Percentiles rank a stretch among this genome's conserved stretches.
phyloP scores from a whole-genome alignment of 2,888 invertebrate genomes.

The Aspidiotus rigidus region DNA sequence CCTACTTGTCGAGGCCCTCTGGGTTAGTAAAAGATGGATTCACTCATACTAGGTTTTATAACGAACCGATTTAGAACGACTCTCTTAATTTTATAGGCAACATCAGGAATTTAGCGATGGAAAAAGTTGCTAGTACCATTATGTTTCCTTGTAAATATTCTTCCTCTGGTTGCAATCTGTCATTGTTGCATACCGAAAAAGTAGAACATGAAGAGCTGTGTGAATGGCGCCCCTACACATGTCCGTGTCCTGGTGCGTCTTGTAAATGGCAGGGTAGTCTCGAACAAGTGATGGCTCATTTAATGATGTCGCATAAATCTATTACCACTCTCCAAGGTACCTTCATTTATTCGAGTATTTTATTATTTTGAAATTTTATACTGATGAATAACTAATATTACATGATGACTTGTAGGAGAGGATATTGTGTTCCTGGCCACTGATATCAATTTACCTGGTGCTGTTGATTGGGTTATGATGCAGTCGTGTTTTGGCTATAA shows the following conservation, averaged over 20 bases:
- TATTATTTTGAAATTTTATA: neutral
- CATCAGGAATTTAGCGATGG: slow-evolving; percentile 98
- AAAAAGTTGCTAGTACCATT: slow-evolving; percentile 96
- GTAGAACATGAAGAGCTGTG: slow-evolving; percentile 97
- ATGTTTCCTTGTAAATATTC: slow-evolving; percentile 99
- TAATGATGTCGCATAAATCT: slow-evolving; percentile 94
- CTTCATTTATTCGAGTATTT: slow-evolving; percentile 7
- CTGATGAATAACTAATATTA: neutral
- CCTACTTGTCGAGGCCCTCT: slow-evolving; percentile 96
- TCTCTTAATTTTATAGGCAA: slow-evolving; percentile 53
- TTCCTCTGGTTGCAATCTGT: slow-evolving; percentile 84
- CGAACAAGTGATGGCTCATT: slow-evolving; percentile 96
- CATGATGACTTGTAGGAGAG: slow-evolving; percentile 57
- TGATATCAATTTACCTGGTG: slow-evolving; percentile 97
- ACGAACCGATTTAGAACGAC: neutral
- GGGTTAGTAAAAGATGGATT: slow-evolving; percentile 45
- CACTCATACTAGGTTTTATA: neutral
- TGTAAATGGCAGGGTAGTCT: slow-evolving; percentile 99
- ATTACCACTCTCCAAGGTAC: slow-evolving; percentile 92
- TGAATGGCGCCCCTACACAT: slow-evolving; percentile 95
- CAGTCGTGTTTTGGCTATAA: slow-evolving; percentile 99
- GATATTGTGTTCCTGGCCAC: slow-evolving; percentile 99
- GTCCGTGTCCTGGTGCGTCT: slow-evolving; percentile 90
- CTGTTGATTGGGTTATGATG: slow-evolving; percentile 99
- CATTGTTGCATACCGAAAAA: slow-evolving; percentile 92